phyloP scores from a whole-genome alignment of 2,888 invertebrate genomes.

The Drosophila birchii region DNA sequence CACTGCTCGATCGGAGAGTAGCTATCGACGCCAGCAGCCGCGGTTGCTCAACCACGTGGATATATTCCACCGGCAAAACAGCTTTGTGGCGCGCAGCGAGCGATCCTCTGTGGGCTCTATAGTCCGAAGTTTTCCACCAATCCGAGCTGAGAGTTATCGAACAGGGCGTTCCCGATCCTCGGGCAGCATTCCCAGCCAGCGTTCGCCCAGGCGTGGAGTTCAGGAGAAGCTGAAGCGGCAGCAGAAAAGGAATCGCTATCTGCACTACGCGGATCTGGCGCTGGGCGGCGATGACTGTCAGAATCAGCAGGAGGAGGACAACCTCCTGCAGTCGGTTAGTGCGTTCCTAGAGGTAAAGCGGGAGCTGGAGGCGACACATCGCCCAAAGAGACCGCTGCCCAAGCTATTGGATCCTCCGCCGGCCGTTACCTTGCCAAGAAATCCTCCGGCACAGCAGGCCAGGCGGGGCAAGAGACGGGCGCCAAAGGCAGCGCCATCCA shows the following conservation, averaged over 20 bases:
- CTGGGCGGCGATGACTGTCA: slow-evolving; percentile 75
- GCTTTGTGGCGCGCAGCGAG: slow-evolving; percentile 81
- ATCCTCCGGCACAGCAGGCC: not conserved
- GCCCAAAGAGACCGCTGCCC: slow-evolving; percentile 53
- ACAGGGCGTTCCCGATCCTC: slow-evolving; percentile 59
- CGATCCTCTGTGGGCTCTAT: slow-evolving; percentile 83
- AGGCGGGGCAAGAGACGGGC: slow-evolving; percentile 60
- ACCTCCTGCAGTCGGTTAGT: slow-evolving; percentile 81
- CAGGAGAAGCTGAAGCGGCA: slow-evolving; percentile 40
- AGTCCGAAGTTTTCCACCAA: slow-evolving; percentile 81
- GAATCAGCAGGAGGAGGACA: slow-evolving; percentile 75
- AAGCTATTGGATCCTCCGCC: slow-evolving; percentile 24
- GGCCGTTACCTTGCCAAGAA: not conserved
- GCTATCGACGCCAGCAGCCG: slow-evolving; percentile 56
- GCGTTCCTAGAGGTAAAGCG: slow-evolving; percentile 83
- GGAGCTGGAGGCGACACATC: slow-evolving; percentile 74
- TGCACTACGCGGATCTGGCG: slow-evolving; percentile 82
- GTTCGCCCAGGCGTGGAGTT: slow-evolving; percentile 43
- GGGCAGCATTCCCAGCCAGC: slow-evolving; percentile 44
- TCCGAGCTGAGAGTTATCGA: slow-evolving; percentile 67
- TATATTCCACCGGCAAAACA: slow-evolving; percentile 81
- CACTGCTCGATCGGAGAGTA: slow-evolving; percentile 73
- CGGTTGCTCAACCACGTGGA: slow-evolving; percentile 73
- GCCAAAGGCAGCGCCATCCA: slow-evolving; percentile 66
- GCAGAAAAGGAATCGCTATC: slow-evolving; percentile 71